Evolutionary conservation across 1,140 invertebrate genomes (phyloP).

Genomic region (Leptinotarsa lineolata): DNA sequence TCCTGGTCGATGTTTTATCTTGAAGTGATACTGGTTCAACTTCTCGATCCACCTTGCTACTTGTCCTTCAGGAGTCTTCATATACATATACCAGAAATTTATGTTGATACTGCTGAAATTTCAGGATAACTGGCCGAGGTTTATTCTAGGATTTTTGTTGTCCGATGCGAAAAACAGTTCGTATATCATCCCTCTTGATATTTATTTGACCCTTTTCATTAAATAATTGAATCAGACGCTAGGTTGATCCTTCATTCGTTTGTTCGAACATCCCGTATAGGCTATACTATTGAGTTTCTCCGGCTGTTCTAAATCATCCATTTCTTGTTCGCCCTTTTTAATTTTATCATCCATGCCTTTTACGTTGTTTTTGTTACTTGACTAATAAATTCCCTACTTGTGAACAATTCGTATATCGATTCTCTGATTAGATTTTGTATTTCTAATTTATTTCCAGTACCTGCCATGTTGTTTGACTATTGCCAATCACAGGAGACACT

Average conservation of each 20-base stretch:
- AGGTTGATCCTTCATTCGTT: neutral
- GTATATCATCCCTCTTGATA: neutral
- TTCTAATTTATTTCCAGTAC: constrained; percentile 14
- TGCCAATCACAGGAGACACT: constrained; percentile 8
- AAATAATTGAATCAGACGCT: constrained; percentile 6
- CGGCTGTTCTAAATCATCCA: neutral
- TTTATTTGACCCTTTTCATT: constrained; percentile 1
- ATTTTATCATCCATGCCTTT: neutral
- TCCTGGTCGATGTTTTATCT: too few species aligned
- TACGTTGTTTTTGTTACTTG: neutral
- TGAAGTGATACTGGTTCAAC: too few species aligned
- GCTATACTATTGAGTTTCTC: constrained; percentile 15
- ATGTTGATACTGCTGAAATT: neutral
- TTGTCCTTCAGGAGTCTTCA: too few species aligned
- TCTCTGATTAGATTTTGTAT: constrained; percentile 17
- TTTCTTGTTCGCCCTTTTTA: neutral
- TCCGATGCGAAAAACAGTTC: neutral
- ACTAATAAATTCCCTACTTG: constrained; percentile 15
- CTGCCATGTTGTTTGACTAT: constrained; percentile 14
- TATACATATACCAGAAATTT: neutral
- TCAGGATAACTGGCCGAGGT: neutral
- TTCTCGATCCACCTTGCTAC: too few species aligned
- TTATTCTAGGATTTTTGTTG: neutral
- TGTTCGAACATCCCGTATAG: neutral
- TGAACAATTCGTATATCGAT: constrained; percentile 7